phyloP scores from a whole-genome alignment of 2,113 vertebrate genomes.

The Theristicus caerulescens region DNA sequence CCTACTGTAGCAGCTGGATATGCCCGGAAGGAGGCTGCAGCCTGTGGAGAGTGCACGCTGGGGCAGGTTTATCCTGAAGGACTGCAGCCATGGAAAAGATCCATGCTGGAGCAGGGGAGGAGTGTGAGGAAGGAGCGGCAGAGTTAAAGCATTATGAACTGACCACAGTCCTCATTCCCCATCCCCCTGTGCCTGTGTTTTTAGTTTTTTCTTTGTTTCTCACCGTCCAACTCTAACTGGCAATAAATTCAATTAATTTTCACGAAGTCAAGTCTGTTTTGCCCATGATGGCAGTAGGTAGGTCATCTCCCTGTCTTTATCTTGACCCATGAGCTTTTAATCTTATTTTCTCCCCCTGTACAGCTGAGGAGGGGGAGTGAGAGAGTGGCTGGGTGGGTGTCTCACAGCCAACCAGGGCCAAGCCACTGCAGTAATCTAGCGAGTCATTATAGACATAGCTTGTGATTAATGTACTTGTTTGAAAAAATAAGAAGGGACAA shows the following conservation, averaged over 20 bases:
- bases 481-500: not conserved
- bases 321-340: not conserved
- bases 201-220: not conserved
- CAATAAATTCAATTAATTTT: not conserved
- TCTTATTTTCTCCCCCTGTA: not conserved
- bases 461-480: not conserved
- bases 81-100: not conserved
- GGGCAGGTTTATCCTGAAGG: not conserved
- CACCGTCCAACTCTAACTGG: not conserved
- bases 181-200: not conserved
- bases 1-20: not conserved
- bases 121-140: not conserved
- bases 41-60: not conserved
- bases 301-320: not conserved
- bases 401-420: not conserved
- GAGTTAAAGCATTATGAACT: not conserved
- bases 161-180: not conserved
- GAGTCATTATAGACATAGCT: not conserved
- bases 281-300: not conserved
- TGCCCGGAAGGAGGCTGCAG: not conserved
- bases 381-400: not conserved
- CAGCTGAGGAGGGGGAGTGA: not conserved
- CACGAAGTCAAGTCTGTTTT: not conserved
- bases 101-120: not conserved
- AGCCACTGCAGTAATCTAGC: not conserved